Evolutionary conservation across 1,140 invertebrate species (phyloP), one percentile per base, ranked within the genome.

Genomic region (Maniola jurtina): DNA sequence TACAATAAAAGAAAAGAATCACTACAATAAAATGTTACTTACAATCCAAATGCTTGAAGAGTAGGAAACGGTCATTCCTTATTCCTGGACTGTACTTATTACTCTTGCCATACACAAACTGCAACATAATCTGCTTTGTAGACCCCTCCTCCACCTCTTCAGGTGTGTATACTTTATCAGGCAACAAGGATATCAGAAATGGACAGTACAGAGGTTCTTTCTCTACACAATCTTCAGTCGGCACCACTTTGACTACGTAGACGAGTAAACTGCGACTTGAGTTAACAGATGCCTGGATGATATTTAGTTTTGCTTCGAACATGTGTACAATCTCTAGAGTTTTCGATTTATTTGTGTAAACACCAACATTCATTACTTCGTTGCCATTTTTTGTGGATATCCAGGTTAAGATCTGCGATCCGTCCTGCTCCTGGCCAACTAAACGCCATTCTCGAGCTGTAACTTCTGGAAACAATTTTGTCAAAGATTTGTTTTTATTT

Each of bases 21-120:
- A n/a, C n/a, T n/a, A n/a, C 25, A 25, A 4, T 25, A 25, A 25
- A 25, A 45, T 9, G 5, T 6, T 6, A 92, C 94, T 93, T 92
- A 96, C 95, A 94, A 90, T 96, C 94, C 77, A 95, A 93, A 91
- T 96, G 95, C 48, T 95, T 94, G n/a, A 96, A 91, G 9, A 96
- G 84, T 16, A 96, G 78, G 72, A 96, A 93, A 79, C 95, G 95
- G 61, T 96, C 94, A 79, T 92, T 91, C 61, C 92, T 88, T 57
- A 87, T 91, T 54, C 94, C 93, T 52, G 93, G 92, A 61, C 89
- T 88, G 64, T 92, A 88, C 64, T 92, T 91, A 72, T 92, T 91
- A 75, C 94, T 94, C 72, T 94, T 94, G 52, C 93, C 93, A 80
- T 95, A 95, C 5, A 96, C 89, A 93, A 96, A 97, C 82, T 96